Evolutionary conservation across 2,797 vertebrate species (phyloP).

Genomic region (Gouania willdenowi): DNA sequence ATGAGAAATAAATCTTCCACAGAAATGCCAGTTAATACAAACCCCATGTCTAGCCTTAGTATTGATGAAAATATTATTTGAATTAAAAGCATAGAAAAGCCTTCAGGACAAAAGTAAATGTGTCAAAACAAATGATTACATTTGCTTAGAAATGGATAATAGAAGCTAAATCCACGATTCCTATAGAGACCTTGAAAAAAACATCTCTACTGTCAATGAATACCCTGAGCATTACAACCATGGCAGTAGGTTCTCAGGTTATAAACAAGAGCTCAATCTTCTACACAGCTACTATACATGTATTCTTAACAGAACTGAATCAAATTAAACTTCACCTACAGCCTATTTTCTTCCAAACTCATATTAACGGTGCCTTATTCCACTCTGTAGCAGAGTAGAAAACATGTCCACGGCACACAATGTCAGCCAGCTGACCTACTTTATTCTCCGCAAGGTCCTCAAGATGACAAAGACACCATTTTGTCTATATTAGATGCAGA

Average conservation of each 20-base stretch:
- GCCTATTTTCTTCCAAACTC: constrained; percentile 55
- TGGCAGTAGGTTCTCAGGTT: no score
- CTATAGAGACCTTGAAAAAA: no score
- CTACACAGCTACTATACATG: no score
- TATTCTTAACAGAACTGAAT: constrained; percentile 35
- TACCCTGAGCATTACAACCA: no score
- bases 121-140: no score
- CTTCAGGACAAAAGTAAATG: neutral
- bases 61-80: constrained; percentile 9
- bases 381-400: constrained; percentile 52
- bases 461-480: constrained; percentile 70
- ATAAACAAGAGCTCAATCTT: no score
- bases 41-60: neutral
- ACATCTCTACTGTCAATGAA: no score
- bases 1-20: neutral
- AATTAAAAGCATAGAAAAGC: constrained; percentile 13
- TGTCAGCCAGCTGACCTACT: constrained; percentile 72
- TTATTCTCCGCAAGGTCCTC: constrained; percentile 69
- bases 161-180: no score
- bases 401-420: constrained; percentile 64
- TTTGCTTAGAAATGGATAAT: no score
- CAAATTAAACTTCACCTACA: constrained; percentile 63
- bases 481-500: constrained; percentile 73
- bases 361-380: constrained; percentile 50
- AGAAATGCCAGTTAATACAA: neutral